Conservation (phyloP, 2,113 vertebrate species). For the Panthera uncia region DNA sequence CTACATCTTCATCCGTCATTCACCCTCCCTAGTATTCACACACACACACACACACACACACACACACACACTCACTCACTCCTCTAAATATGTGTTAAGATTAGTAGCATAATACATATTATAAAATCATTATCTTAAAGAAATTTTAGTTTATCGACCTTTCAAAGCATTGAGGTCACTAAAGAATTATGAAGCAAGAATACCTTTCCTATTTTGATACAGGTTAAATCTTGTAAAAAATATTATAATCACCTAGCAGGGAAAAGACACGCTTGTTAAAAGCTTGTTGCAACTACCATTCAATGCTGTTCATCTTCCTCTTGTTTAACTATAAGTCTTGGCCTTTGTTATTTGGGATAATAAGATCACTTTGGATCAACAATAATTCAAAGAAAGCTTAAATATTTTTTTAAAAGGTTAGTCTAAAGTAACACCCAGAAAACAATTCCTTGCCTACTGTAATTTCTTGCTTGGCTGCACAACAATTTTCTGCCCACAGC, state of each 20-base stretch:
- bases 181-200: conserved; percentile 31
- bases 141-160: conserved; percentile 56
- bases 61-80: not conserved
- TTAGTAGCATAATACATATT: not conserved
- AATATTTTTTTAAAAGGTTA: conserved; percentile 75
- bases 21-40: fast-evolving
- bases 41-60: not conserved
- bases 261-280: conserved; percentile 48
- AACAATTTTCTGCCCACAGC: conserved; percentile 79
- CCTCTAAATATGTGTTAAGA: not conserved
- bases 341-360: conserved; percentile 69
- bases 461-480: conserved; percentile 82
- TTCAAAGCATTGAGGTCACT: conserved; percentile 59
- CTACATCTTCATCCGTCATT: not conserved
- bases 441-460: conserved; percentile 72
- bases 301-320: conserved; percentile 60
- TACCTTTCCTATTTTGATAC: conserved; percentile 58
- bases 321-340: conserved; percentile 58
- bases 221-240: conserved; percentile 67
- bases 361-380: conserved; percentile 76
- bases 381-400: conserved; percentile 73
- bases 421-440: conserved; percentile 72
- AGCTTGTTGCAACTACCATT: conserved; percentile 59
- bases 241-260: conserved; percentile 54
- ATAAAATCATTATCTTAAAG: conserved; percentile 30